Conservation (phyloP, 1,140 invertebrate species). For the Oppia nitens region DNA sequence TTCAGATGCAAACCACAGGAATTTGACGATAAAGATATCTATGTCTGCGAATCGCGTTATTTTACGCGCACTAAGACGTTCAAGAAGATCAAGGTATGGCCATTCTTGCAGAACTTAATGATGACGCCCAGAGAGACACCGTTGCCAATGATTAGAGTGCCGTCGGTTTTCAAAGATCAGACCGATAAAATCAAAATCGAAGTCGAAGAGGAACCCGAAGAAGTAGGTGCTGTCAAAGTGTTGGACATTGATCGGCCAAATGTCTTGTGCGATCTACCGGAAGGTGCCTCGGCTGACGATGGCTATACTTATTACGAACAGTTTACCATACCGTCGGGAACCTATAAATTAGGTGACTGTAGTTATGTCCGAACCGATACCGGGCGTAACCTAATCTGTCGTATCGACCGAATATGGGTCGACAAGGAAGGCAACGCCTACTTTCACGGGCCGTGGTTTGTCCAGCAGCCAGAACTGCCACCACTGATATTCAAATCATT, state of each 20-base stretch:
- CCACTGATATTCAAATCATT: slow-evolving; percentile 50
- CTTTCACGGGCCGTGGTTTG: slow-evolving; percentile 82
- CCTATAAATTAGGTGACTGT: slow-evolving; percentile 69
- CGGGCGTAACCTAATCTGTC: slow-evolving; percentile 70
- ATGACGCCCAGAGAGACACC: slow-evolving; percentile 50
- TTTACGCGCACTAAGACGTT: slow-evolving; percentile 64
- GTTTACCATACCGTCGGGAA: slow-evolving; percentile 64
- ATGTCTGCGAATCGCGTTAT: slow-evolving; percentile 91
- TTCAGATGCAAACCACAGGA: slow-evolving; percentile 63
- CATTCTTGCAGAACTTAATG: slow-evolving; percentile 31
- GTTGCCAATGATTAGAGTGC: slow-evolving; percentile 62
- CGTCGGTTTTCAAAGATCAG: slow-evolving; percentile 80
- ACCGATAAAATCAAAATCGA: slow-evolving; percentile 66
- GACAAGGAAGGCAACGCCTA: slow-evolving; percentile 63
- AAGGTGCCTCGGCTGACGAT: slow-evolving; percentile 25
- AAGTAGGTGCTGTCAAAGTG: slow-evolving; percentile 1
- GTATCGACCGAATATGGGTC: slow-evolving; percentile 85
- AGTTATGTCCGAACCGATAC: slow-evolving; percentile 77
- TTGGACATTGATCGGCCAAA: slow-evolving; percentile 12
- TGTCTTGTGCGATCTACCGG: slow-evolving; percentile 1
- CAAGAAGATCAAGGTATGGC: slow-evolving; percentile 73
- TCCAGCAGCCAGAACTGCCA: slow-evolving; percentile 70
- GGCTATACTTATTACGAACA: slow-evolving; percentile 80
- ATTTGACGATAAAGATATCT: slow-evolving; percentile 83
- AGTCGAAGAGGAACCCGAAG: slow-evolving; percentile 41